Percentiles rank a stretch among this genome's conserved stretches.
Evolutionary conservation across 2,797 vertebrate genomes (phyloP).

Genomic region (Danio aesculapii): DNA sequence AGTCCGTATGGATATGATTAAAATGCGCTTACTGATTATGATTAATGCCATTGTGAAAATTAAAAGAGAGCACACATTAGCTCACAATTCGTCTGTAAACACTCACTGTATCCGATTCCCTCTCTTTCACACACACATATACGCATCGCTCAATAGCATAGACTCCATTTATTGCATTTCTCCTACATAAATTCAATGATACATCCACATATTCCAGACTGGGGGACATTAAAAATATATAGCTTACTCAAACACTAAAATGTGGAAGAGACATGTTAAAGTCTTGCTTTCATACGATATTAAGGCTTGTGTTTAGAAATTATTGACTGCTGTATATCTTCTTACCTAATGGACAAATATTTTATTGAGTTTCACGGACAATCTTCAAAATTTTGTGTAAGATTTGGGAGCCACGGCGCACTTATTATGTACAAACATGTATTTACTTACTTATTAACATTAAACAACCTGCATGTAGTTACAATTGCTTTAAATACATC

Average conservation of each 20-base stretch:
- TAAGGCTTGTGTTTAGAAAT: background rate
- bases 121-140: slow-evolving; percentile 34
- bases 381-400: background rate
- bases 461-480: too few relatives aligned
- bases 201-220: slow-evolving; percentile 17
- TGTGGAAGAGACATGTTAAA: background rate
- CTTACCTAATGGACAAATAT: background rate
- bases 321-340: background rate
- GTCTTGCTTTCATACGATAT: background rate
- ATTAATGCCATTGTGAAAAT: slow-evolving; percentile 55
- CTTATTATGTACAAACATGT: too few relatives aligned
- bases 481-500: too few relatives aligned
- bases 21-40: slow-evolving; percentile 56
- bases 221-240: background rate
- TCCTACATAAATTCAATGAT: background rate
- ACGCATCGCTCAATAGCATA: slow-evolving; percentile 39
- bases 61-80: slow-evolving; percentile 21
- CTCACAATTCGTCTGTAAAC: slow-evolving; percentile 26
- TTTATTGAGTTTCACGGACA: background rate
- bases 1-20: slow-evolving; percentile 57
- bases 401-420: too few relatives aligned
- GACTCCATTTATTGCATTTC: background rate
- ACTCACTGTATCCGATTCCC: background rate
- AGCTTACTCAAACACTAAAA: background rate
- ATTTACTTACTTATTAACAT: too few relatives aligned